Evolutionary conservation across 1,140 invertebrate species (phyloP), one percentile per base, ranked within the genome.

Genomic region (Capitella teleta): DNA sequence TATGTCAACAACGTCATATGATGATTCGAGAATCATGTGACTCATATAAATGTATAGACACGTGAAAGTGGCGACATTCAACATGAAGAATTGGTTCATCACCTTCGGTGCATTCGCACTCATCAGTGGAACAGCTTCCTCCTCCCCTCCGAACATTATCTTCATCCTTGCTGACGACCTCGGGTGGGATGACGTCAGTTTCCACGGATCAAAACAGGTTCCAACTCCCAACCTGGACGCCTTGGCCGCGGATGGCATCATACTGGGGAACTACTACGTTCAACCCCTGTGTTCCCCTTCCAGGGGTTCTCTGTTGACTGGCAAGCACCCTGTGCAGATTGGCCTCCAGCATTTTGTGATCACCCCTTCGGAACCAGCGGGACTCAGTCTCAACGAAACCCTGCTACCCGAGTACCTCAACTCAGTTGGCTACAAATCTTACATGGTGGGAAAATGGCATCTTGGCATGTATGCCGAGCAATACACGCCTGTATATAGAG

Each of bases 171-270:
- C 63, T 38, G 65, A 67, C 61, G 65, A 67, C 56, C 46, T 66
- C 58, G 87, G 87, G 8, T 90, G 84, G 78, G 86, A 88, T 68
- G 87, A 92, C 73, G 83, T 91, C 5, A 84, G 87, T 38, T 90
- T 89, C 65, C 87, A 89, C 66, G 88, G 87, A 1, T 83, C 82
- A 1, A 76, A 84, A 53, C 83, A 92, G 69, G 64, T 69, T 12
- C 51, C 56, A 0, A 71, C 67, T 14, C 66, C 66, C 21, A 63
- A 68, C 51, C 58, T 70, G 18, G 68, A 68, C 51, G 55, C 41
- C n/a, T 51, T 69, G 23, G 67, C 65, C 8, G 57, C 59, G 37
- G 57, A 57, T n/a, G 67, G 66, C 5, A 60, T 66, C 8, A 60
- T 66, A 36, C 49, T 68, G n/a, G 62, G 66, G 38, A 69, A 69